Conservation (phyloP, 2,113 vertebrate genomes). For the Gymnogyps californianus region DNA sequence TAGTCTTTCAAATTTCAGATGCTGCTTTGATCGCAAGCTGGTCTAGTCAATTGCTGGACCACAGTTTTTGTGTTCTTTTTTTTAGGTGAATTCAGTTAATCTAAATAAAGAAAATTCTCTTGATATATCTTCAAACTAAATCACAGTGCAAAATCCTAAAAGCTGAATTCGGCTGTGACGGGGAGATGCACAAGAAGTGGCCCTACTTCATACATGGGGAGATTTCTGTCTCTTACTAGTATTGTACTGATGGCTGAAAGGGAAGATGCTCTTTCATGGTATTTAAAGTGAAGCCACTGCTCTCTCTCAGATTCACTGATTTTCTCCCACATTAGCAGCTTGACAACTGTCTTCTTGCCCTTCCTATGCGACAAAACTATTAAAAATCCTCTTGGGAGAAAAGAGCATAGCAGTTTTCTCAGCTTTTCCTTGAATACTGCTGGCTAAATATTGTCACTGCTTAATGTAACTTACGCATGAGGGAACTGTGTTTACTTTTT, state of each 20-base stretch:
- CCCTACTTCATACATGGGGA: background rate
- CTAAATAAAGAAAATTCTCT: background rate
- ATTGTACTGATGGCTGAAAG: background rate
- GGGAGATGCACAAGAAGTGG: background rate
- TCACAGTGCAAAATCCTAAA: background rate
- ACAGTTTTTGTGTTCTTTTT: background rate
- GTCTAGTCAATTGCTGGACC: background rate
- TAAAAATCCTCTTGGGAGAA: background rate
- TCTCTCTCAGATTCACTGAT: background rate
- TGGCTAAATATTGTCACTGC: background rate
- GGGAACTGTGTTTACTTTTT: background rate
- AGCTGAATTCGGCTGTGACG: background rate
- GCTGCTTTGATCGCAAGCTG: background rate
- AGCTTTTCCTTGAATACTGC: background rate
- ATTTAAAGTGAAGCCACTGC: constrained; percentile 12
- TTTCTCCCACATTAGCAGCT: constrained; percentile 7
- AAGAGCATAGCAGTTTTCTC: background rate
- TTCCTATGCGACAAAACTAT: constrained; percentile 23
- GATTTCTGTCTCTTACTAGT: background rate
- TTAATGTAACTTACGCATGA: background rate
- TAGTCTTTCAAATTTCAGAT: background rate
- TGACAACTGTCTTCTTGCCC: background rate
- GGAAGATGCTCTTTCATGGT: background rate
- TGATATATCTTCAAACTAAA: background rate
- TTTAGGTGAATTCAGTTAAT: background rate